A percentile compares a stretch with the other conserved stretches of the same genome.
These are phyloP conservation scores for Daubentonia madagascariensis DNA, from an alignment of 2,113 vertebrate species.

Conservation along the genomic window DNA sequence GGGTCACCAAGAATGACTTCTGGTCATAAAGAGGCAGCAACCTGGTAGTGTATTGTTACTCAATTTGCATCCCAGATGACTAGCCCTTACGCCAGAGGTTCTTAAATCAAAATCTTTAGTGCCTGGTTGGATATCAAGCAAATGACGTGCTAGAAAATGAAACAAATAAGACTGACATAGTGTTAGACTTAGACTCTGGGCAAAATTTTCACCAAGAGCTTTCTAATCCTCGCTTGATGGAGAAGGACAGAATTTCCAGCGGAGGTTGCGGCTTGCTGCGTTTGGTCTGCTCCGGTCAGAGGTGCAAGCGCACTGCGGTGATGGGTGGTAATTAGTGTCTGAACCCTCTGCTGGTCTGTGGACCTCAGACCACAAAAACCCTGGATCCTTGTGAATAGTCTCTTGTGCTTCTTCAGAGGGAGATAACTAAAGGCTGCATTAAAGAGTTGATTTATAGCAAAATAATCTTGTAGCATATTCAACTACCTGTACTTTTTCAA, in stretches of 20 bases:
- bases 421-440: background rate
- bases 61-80: too few relatives aligned
- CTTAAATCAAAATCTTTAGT: accelerated
- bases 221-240: accelerated
- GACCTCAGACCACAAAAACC: background rate
- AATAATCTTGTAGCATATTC: background rate
- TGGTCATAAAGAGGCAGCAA: too few relatives aligned
- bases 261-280: accelerated
- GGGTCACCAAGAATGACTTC: too few relatives aligned
- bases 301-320: accelerated
- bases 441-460: background rate
- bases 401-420: conserved; percentile 16
- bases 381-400: background rate
- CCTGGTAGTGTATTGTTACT: accelerated
- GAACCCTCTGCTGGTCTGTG: too few relatives aligned
- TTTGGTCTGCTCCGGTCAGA: accelerated
- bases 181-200: background rate
- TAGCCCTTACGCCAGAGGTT: accelerated
- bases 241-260: background rate
- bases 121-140: background rate
- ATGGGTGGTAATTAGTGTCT: accelerated
- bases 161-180: too few relatives aligned
- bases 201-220: background rate
- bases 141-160: accelerated
- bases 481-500: background rate